Evolutionary conservation across 2,797 vertebrate genomes (phyloP), one percentile per base, ranked within the genome.

Genomic region (Cuniculus paca): DNA sequence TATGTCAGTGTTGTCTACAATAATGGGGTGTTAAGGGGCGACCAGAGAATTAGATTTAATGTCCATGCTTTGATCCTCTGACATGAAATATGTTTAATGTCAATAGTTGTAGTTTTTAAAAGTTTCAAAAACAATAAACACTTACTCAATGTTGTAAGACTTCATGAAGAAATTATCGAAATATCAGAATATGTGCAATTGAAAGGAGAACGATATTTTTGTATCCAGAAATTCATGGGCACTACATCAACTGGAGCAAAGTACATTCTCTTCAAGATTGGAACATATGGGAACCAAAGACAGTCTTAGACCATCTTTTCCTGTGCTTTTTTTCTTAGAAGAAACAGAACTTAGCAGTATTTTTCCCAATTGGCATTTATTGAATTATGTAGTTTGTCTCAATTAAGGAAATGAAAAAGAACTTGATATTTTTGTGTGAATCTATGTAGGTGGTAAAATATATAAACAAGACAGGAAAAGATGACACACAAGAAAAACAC

Each of bases 321-420:
- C 77, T 85, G 12, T 95, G 56, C 52, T 79, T 97, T 97, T 97
- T 48, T 88, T 94, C 87, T 94, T 89, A 58, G 72, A 95, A 93
- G 42, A 31, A 95, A 74, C 3, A 96, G 70, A 91, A 88, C 74
- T 83, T 58, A 95, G 52, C 61, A 95, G 84, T 81, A 96, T 92
- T 85, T 95, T 54, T 91, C 74, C 70, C 24, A 78, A 90, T 12
- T 93, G 84, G 52, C 78, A 97, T 88, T 97, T 96, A 91, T 90
- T 31, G 82, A 90, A 91, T 92, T 92, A 93, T 95, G 72, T 91
- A 90, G 80, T 96, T 98, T 98, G 96, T 97, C 96, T 97, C 97
- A 97, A 98, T 98, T 98, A 97, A 97, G 98, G 88, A 98, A 91
- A 98, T 98, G 96, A 98, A 98, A 94, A 97, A 95, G 92, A 98